These are phyloP conservation scores for Raja brachyura DNA, from an alignment of 2,113 vertebrate species.

Conservation along the genomic window DNA sequence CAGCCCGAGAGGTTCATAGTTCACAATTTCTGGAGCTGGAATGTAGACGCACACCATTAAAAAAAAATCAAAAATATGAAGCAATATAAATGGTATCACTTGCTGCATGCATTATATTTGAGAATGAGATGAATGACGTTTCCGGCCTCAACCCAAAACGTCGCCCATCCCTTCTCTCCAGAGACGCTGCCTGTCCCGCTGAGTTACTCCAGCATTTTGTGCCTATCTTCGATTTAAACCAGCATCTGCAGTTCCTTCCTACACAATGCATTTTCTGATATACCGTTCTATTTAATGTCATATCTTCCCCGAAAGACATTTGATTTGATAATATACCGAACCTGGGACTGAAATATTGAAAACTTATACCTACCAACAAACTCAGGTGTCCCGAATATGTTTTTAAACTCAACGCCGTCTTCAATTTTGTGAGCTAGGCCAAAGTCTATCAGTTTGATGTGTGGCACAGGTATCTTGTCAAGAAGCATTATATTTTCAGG, in stretches of 20 bases:
- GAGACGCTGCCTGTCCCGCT: too few species aligned
- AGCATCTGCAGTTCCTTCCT: too few species aligned
- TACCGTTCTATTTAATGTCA: not conserved
- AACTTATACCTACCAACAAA: constrained; percentile 77
- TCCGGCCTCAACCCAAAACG: too few species aligned
- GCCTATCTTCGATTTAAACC: too few species aligned
- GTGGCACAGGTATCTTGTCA: constrained; percentile 75
- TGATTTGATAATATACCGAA: not conserved
- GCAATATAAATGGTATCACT: not conserved
- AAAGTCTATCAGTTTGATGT: constrained; percentile 95
- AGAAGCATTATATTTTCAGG: constrained; percentile 98
- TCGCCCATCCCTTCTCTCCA: too few species aligned
- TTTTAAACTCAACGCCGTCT: constrained; percentile 89
- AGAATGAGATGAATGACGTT: too few species aligned
- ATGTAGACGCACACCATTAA: constrained; percentile 40
- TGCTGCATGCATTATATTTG: not conserved
- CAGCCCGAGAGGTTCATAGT: constrained; percentile 87
- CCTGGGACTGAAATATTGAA: not conserved
- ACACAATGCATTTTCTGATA: not conserved
- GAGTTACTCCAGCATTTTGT: too few species aligned
- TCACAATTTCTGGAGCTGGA: constrained; percentile 97
- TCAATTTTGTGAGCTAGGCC: constrained; percentile 89
- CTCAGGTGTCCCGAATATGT: constrained; percentile 95
- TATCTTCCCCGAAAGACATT: not conserved
- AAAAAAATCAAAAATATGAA: not conserved